phyloP scores from a whole-genome alignment of 2,888 invertebrate genomes.

The Tromatobia lineatoria region DNA sequence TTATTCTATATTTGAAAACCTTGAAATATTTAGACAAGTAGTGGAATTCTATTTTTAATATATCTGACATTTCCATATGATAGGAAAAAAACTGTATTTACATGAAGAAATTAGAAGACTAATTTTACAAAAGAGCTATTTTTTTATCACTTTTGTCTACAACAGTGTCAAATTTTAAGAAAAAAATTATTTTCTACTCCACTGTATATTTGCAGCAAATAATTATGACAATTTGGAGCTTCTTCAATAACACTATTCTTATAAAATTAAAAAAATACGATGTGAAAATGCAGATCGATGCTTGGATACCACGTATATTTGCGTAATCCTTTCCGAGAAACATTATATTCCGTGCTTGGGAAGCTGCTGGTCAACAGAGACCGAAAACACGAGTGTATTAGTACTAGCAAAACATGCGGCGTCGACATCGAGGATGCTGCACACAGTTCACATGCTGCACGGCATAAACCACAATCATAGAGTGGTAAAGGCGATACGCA shows the following conservation, averaged over 20 bases:
- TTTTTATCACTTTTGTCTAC: too few relatives aligned
- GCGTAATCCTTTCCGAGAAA: not conserved
- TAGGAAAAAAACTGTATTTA: too few relatives aligned
- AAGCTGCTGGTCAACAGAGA: slow-evolving; percentile 16
- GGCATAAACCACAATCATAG: slow-evolving; percentile 8
- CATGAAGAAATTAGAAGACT: too few relatives aligned
- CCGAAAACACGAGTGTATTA: slow-evolving; percentile 30
- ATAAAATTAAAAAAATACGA: not conserved
- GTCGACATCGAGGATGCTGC: slow-evolving; percentile 27
- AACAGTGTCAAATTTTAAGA: too few relatives aligned
- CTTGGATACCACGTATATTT: not conserved
- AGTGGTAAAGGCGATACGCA: slow-evolving; percentile 39
- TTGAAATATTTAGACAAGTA: too few relatives aligned
- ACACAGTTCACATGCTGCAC: not conserved
- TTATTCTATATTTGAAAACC: too few relatives aligned
- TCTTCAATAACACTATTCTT: not conserved
- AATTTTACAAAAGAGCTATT: too few relatives aligned
- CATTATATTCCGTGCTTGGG: slow-evolving; percentile 9
- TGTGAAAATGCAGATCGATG: not conserved
- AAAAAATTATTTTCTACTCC: not conserved
- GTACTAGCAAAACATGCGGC: slow-evolving; percentile 34
- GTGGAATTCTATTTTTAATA: too few relatives aligned
- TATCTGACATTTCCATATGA: too few relatives aligned
- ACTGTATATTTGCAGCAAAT: not conserved
- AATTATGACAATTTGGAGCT: not conserved